Percentiles rank a stretch among this genome's conserved stretches.
Conservation (phyloP, 2,797 vertebrate species). For the Pipistrellus pipistrellus region DNA sequence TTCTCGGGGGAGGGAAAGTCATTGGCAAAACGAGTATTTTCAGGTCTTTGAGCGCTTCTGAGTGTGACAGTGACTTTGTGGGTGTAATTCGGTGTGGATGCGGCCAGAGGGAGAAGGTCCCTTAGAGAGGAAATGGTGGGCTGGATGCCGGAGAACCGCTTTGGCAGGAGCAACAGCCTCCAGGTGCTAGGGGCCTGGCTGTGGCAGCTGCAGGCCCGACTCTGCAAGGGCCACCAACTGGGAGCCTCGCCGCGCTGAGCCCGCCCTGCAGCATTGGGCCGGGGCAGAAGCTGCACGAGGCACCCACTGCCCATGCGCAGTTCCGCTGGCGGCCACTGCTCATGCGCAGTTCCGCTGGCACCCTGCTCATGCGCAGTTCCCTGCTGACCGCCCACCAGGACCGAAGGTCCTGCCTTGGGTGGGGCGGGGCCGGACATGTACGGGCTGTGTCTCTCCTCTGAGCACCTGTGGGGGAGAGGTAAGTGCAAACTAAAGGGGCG, state of each 20-base stretch:
- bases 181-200: rapidly evolving
- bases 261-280: rapidly evolving
- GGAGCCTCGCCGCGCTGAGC: rapidly evolving
- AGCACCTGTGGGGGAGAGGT: background rate
- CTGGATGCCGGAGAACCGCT: background rate
- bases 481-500: background rate
- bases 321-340: no score
- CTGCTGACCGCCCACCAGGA: background rate
- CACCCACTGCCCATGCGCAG: background rate
- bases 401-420: background rate
- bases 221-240: background rate
- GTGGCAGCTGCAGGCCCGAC: background rate
- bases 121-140: background rate
- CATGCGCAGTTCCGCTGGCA: no score
- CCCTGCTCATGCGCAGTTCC: background rate
- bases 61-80: background rate
- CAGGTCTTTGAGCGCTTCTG: background rate
- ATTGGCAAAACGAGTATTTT: background rate
- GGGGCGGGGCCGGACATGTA: background rate
- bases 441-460: background rate
- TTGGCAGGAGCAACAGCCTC: background rate
- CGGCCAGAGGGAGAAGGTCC: background rate
- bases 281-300: no score
- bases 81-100: background rate
- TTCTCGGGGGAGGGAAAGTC: no score